Evolutionary conservation across 2,797 vertebrate genomes (phyloP).

Genomic region (Yasuhikotakia modesta): DNA sequence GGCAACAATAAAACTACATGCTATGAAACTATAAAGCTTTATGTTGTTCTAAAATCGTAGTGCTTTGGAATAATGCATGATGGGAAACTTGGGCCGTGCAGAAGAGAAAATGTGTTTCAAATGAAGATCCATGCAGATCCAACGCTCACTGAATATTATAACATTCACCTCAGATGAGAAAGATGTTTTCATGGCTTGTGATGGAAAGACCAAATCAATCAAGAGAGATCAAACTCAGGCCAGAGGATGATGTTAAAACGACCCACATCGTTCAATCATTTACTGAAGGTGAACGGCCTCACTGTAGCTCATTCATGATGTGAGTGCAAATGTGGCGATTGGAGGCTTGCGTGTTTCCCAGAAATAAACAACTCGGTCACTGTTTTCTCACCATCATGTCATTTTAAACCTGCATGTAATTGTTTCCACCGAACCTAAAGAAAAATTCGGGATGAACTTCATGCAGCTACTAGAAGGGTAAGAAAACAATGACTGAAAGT

Average conservation of each 20-base stretch:
- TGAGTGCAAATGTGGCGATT: constrained; percentile 4
- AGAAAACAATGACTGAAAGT: not conserved
- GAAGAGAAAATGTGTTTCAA: too few relatives aligned
- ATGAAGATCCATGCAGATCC: too few relatives aligned
- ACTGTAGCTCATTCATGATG: not conserved
- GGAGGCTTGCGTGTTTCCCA: not conserved
- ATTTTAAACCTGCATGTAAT: not conserved
- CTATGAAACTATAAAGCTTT: too few relatives aligned
- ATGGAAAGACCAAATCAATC: not conserved
- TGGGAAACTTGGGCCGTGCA: too few relatives aligned
- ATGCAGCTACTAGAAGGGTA: too few relatives aligned
- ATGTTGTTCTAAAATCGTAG: too few relatives aligned
- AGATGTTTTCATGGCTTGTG: not conserved
- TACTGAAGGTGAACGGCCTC: not conserved
- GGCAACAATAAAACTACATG: not conserved
- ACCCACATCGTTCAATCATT: constrained; percentile 3
- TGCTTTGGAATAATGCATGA: too few relatives aligned
- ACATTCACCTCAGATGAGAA: not conserved
- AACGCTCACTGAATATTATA: not conserved
- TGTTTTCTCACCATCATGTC: not conserved
- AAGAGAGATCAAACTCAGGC: not conserved
- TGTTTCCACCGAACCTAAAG: not conserved
- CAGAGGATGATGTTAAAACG: not conserved
- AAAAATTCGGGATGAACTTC: not conserved
- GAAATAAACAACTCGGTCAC: not conserved